A percentile compares a stretch with the other conserved stretches of the same genome.
Evolutionary conservation across 2,888 invertebrate genomes (phyloP).

Genomic region (Branchipolynoe longqiensis): DNA sequence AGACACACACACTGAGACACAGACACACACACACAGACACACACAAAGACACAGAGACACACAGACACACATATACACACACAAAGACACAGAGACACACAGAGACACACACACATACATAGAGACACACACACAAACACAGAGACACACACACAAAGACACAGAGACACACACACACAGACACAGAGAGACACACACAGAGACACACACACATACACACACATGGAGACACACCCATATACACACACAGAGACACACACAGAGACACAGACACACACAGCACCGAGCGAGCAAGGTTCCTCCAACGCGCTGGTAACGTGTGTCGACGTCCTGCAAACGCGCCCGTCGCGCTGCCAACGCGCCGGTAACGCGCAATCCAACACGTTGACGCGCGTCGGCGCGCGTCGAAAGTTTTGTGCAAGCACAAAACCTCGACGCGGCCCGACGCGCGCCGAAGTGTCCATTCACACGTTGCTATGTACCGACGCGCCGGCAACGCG

Average conservation of each 20-base stretch:
- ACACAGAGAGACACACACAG: neutral
- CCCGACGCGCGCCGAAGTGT: too few species aligned
- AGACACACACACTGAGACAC: neutral
- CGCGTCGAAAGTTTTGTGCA: too few species aligned
- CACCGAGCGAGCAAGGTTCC: neutral
- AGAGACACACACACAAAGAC: neutral
- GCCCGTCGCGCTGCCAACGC: too few species aligned
- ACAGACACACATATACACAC: neutral
- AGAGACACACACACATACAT: neutral
- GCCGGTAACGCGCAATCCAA: too few species aligned
- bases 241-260: neutral
- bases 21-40: neutral
- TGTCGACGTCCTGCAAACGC: too few species aligned
- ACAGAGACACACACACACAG: neutral
- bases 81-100: neutral
- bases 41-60: conserved; percentile 5
- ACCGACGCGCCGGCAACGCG: too few species aligned
- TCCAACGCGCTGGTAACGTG: too few species aligned
- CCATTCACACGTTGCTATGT: too few species aligned
- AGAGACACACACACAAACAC: neutral
- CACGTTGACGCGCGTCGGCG: too few species aligned
- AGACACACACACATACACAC: neutral
- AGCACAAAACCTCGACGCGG: too few species aligned
- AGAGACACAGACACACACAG: neutral
- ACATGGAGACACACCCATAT: neutral